Percentiles rank a stretch among this genome's conserved stretches.
These are phyloP conservation scores for Catocala sponsa DNA, from an alignment of 2,888 invertebrate species.

Conservation along the genomic window DNA sequence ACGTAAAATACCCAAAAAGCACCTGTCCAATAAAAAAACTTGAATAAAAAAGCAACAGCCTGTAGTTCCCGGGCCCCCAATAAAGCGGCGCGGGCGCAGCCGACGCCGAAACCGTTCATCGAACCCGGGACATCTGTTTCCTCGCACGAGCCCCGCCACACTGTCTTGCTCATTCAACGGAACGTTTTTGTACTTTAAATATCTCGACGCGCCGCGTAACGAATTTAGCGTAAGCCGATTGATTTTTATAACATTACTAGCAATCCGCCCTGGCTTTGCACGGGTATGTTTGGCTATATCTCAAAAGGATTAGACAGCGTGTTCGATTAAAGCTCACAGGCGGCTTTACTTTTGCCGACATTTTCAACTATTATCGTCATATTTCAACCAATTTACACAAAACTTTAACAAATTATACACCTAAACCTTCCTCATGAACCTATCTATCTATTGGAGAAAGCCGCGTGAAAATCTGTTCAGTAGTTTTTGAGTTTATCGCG, in stretches of 20 bases:
- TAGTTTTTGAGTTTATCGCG: too few relatives aligned
- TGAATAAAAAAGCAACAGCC: constrained; percentile 47
- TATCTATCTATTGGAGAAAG: too few relatives aligned
- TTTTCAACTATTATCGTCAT: too few relatives aligned
- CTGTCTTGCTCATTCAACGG: constrained; percentile 67
- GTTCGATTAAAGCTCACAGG: too few relatives aligned
- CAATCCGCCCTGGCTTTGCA: too few relatives aligned
- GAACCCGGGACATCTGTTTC: constrained; percentile 79
- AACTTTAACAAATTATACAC: too few relatives aligned
- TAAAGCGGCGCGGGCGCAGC: constrained; percentile 55
- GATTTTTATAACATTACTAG: constrained; percentile 7
- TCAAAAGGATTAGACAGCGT: too few relatives aligned
- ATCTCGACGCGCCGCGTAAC: constrained; percentile 19
- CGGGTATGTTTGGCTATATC: too few relatives aligned
- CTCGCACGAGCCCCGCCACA: constrained; percentile 49
- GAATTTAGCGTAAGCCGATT: not conserved
- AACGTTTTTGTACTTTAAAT: constrained; percentile 52
- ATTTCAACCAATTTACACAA: too few relatives aligned
- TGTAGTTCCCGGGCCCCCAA: constrained; percentile 56
- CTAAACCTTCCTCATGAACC: too few relatives aligned
- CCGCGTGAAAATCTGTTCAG: too few relatives aligned
- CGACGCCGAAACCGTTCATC: constrained; percentile 76
- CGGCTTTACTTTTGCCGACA: too few relatives aligned
- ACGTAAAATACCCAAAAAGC: not conserved
- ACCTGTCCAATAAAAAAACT: constrained; percentile 19